These are phyloP conservation scores for Onthophagus sagittarius DNA, from an alignment of 2,888 invertebrate genomes.

Conservation along the genomic window DNA sequence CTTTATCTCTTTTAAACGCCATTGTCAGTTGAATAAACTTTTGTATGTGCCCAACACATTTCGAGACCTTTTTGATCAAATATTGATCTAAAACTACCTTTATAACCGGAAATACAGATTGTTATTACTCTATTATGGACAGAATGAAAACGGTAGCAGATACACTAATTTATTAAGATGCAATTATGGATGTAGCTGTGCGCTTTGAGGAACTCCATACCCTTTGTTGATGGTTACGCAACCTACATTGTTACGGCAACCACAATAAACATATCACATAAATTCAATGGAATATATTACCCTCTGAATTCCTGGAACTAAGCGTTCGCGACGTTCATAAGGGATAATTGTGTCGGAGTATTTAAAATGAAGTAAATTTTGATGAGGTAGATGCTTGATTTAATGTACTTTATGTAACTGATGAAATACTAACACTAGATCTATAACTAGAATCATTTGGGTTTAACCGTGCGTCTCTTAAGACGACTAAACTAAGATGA, in stretches of 20 bases:
- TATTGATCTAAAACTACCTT: neutral
- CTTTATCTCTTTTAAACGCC: neutral
- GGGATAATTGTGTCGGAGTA: neutral
- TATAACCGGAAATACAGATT: neutral
- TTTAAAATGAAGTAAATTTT: too few species aligned
- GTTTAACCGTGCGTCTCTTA: too few species aligned
- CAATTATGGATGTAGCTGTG: neutral
- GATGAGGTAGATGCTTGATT: too few species aligned
- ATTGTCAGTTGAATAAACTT: neutral
- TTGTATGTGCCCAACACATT: neutral
- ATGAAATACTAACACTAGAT: too few species aligned
- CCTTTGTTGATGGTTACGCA: neutral
- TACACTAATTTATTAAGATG: neutral
- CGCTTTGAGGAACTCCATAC: neutral
- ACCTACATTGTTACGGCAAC: neutral
- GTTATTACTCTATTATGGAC: neutral
- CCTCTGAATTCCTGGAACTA: neutral
- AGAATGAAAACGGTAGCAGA: too few species aligned
- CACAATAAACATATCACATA: neutral
- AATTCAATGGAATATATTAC: neutral
- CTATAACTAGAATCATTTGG: too few species aligned
- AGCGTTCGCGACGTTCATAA: neutral
- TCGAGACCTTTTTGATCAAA: neutral
- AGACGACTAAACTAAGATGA: too few species aligned
- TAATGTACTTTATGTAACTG: too few species aligned